A percentile compares a stretch with the other conserved stretches of the same genome.
Conservation (phyloP, 2,797 vertebrate genomes). For the Podargus strigoides region DNA sequence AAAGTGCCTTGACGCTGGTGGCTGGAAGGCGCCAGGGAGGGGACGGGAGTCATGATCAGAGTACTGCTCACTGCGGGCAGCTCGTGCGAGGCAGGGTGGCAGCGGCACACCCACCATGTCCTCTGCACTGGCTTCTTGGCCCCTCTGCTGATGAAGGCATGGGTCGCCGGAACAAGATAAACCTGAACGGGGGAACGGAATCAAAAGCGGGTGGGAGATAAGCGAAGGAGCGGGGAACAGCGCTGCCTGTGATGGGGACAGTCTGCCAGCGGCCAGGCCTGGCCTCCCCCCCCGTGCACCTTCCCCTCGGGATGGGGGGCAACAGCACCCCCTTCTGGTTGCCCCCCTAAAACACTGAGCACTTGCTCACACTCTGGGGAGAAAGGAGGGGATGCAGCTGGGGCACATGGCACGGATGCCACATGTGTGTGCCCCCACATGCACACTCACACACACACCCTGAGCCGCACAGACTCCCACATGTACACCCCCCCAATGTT, state of each 20-base stretch:
- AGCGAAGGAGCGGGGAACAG: neutral
- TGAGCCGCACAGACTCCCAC: rapidly evolving
- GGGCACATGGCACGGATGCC: rapidly evolving
- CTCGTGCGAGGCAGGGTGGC: rapidly evolving
- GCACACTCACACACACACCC: neutral
- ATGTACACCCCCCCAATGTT: rapidly evolving
- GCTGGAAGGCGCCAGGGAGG: neutral
- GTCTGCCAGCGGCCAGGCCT: rapidly evolving
- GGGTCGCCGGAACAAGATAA: neutral
- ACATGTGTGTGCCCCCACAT: rapidly evolving
- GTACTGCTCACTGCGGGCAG: neutral
- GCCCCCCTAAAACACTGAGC: neutral
- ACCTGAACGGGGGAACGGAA: neutral
- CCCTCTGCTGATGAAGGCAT: neutral
- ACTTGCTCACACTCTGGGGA: neutral
- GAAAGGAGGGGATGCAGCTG: neutral
- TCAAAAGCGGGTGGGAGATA: rapidly evolving
- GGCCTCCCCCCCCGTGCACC: rapidly evolving
- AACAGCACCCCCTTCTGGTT: neutral
- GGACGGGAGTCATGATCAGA: neutral
- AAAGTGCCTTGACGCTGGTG: neutral
- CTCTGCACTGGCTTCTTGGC: neutral
- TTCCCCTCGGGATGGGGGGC: too few relatives aligned
- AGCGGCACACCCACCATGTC: rapidly evolving
- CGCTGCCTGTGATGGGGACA: rapidly evolving